Conservation (phyloP, 2,113 vertebrate species). For the Nesogale talazaci region DNA sequence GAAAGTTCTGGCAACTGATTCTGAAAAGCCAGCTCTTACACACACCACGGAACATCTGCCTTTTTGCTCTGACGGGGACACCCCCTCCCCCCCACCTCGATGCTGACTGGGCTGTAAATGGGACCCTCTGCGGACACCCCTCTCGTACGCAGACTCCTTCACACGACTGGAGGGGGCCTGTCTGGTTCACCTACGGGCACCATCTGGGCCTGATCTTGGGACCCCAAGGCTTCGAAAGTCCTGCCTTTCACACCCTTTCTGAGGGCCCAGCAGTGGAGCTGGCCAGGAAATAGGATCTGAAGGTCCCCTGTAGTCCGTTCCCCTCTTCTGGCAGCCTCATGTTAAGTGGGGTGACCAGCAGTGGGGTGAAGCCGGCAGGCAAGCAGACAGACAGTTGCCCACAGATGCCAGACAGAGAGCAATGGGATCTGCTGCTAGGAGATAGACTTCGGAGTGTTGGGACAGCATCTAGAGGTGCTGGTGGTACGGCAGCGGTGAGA, state of each 20-base stretch:
- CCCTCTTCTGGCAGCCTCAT: too few relatives aligned
- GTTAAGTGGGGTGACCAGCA: too few relatives aligned
- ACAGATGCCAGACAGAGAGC: background rate
- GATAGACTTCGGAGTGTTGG: background rate
- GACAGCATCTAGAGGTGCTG: too few relatives aligned
- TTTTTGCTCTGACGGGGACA: too few relatives aligned
- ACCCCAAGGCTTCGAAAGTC: background rate
- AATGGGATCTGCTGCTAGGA: rapidly evolving
- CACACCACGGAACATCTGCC: too few relatives aligned
- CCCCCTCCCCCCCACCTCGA: too few relatives aligned
- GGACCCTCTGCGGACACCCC: background rate
- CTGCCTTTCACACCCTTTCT: background rate
- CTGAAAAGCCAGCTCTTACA: too few relatives aligned
- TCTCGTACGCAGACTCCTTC: background rate
- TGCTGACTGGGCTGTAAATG: too few relatives aligned
- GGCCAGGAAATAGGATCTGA: rapidly evolving
- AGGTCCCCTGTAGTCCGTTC: too few relatives aligned
- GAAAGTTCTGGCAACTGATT: too few relatives aligned
- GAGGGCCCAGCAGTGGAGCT: background rate
- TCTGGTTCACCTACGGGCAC: background rate
- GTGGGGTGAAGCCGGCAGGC: too few relatives aligned
- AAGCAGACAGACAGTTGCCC: rapidly evolving
- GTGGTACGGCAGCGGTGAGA: too few relatives aligned
- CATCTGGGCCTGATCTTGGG: background rate
- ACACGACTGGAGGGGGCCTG: background rate